Percentiles rank a stretch among this genome's conserved stretches.
phyloP scores from a whole-genome alignment of 2,797 vertebrate species.

The Botia almorhae region DNA sequence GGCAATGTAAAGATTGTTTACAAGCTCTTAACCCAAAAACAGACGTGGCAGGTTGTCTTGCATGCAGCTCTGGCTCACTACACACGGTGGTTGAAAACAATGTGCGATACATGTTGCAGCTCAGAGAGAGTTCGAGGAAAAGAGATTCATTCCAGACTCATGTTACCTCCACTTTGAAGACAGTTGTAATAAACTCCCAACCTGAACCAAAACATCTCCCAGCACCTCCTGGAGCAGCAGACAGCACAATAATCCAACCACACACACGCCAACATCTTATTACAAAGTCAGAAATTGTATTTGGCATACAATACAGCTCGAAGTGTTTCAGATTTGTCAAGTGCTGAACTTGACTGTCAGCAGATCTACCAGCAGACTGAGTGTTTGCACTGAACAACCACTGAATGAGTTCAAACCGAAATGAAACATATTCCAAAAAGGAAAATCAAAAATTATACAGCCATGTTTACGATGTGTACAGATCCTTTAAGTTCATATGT shows the following conservation, averaged over 20 bases:
- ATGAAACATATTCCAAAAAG: slow-evolving; percentile 81
- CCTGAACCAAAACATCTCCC: slow-evolving; percentile 30
- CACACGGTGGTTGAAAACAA: slow-evolving; percentile 33
- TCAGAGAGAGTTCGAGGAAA: neutral
- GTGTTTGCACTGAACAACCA: slow-evolving; percentile 70
- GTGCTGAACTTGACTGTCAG: slow-evolving; percentile 91
- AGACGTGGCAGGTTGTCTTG: slow-evolving; percentile 44
- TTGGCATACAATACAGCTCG: slow-evolving; percentile 96
- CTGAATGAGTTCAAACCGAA: slow-evolving; percentile 85
- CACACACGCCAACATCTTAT: slow-evolving; percentile 86
- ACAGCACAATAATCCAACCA: slow-evolving; percentile 80
- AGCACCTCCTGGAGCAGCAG: slow-evolving; percentile 15
- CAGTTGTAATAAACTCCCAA: neutral
- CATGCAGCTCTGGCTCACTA: slow-evolving; percentile 38
- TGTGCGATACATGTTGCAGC: slow-evolving; percentile 23
- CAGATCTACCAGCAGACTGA: slow-evolving; percentile 82
- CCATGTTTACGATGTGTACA: slow-evolving; percentile 89
- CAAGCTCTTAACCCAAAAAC: slow-evolving; percentile 51
- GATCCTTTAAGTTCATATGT: slow-evolving; percentile 88
- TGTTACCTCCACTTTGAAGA: slow-evolving; percentile 4
- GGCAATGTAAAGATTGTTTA: slow-evolving; percentile 35
- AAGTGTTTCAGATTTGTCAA: slow-evolving; percentile 90
- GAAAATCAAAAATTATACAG: slow-evolving; percentile 86
- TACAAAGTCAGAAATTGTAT: slow-evolving; percentile 96
- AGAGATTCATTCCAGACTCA: slow-evolving; percentile 3